Conservation (phyloP, 2,888 invertebrate species). For the Lepidonotus clava region DNA sequence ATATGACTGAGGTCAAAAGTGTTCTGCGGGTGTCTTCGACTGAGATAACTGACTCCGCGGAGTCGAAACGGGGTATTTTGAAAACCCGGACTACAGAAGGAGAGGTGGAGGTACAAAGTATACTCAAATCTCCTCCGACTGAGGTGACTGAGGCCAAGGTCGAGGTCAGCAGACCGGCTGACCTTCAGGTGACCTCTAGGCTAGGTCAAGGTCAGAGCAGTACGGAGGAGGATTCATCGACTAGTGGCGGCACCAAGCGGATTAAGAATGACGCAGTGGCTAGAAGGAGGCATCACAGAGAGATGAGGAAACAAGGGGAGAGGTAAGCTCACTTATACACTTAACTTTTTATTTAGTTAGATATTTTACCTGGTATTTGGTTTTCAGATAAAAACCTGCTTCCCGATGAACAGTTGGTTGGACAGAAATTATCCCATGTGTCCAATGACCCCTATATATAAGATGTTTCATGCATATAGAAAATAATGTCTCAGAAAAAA, state of each 20-base stretch:
- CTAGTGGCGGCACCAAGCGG: not conserved
- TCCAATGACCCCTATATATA: too few species aligned
- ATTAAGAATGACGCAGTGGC: constrained; percentile 63
- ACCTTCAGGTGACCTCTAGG: constrained; percentile 7
- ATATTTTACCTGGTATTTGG: not conserved
- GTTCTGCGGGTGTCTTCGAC: constrained; percentile 14
- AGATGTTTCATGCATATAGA: too few species aligned
- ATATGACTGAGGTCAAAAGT: constrained; percentile 29
- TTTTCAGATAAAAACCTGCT: not conserved
- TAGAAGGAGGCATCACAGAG: constrained; percentile 48
- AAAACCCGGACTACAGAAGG: constrained; percentile 34
- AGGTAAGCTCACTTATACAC: constrained; percentile 29
- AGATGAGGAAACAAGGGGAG: constrained; percentile 55
- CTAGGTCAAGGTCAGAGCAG: constrained; percentile 26
- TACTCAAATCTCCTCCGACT: constrained; percentile 3
- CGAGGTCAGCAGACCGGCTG: not conserved
- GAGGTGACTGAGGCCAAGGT: not conserved
- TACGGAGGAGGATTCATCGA: constrained; percentile 50
- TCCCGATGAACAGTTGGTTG: too few species aligned
- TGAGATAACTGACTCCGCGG: not conserved
- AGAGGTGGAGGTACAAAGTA: constrained; percentile 24
- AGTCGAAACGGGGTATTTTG: constrained; percentile 2
- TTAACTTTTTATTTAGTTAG: not conserved
- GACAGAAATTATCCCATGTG: too few species aligned
- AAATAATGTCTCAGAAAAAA: too few species aligned